A percentile compares a stretch with the other conserved stretches of the same genome.
These are phyloP conservation scores for Galeopsomyia nigrocyanea DNA, from an alignment of 2,888 invertebrate genomes.

Conservation along the genomic window DNA sequence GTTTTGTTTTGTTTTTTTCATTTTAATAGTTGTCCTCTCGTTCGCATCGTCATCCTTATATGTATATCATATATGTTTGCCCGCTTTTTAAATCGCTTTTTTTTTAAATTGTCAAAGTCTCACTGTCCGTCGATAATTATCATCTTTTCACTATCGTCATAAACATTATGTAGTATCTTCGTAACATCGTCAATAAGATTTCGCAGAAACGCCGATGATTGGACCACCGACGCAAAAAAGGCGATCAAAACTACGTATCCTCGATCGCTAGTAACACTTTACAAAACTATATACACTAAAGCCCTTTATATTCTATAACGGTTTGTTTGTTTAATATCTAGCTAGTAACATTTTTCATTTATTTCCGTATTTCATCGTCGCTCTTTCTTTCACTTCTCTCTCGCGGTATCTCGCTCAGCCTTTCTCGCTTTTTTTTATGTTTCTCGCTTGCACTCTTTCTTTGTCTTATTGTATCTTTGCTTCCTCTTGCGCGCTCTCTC, in stretches of 20 bases:
- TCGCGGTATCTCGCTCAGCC: slow-evolving; percentile 13
- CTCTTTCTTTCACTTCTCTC: slow-evolving; percentile 45
- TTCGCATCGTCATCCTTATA: slow-evolving; percentile 28
- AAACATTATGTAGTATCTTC: slow-evolving; percentile 34
- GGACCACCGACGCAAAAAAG: slow-evolving; percentile 53
- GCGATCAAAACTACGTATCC: slow-evolving; percentile 52
- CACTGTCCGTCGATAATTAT: slow-evolving; percentile 39
- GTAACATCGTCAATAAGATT: slow-evolving; percentile 38
- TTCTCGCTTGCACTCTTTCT: slow-evolving; percentile 3
- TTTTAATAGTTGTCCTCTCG: slow-evolving; percentile 23
- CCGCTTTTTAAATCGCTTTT: slow-evolving; percentile 33
- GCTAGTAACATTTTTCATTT: slow-evolving; percentile 56
- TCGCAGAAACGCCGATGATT: slow-evolving; percentile 45
- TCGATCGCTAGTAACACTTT: slow-evolving; percentile 64
- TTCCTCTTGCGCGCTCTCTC: slow-evolving; percentile 1
- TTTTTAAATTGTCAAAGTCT: slow-evolving; percentile 43
- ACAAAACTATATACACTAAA: slow-evolving; percentile 69
- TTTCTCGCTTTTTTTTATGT: not conserved
- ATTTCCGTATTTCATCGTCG: slow-evolving; percentile 36
- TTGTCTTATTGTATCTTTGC: not conserved
- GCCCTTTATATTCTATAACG: slow-evolving; percentile 62
- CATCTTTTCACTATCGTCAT: slow-evolving; percentile 42
- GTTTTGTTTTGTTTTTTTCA: slow-evolving; percentile 41
- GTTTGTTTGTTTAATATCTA: slow-evolving; percentile 50
- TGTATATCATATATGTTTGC: slow-evolving; percentile 30